phyloP scores from a whole-genome alignment of 2,113 vertebrate genomes.

The Charina bottae region DNA sequence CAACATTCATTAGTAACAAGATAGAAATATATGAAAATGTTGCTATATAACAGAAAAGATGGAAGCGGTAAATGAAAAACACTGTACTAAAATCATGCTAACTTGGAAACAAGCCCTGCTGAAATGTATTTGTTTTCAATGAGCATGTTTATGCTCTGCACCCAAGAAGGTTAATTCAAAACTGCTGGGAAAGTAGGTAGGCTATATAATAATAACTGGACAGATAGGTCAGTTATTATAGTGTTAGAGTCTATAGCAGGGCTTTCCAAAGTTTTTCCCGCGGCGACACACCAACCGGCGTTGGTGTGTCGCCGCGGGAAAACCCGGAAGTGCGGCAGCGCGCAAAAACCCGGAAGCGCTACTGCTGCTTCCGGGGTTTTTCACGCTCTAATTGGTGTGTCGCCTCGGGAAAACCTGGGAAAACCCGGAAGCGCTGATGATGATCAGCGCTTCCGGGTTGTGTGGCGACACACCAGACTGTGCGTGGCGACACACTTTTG shows the following conservation, averaged over 20 bases:
- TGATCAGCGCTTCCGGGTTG: too few species aligned
- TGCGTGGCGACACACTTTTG: too few species aligned
- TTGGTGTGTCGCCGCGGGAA: too few species aligned
- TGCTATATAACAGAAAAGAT: neutral
- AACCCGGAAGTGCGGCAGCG: too few species aligned
- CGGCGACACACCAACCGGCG: too few species aligned
- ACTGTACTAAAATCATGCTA: neutral
- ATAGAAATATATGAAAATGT: neutral
- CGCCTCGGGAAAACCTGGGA: too few species aligned
- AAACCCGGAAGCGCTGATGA: too few species aligned
- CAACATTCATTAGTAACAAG: neutral
- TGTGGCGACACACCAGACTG: too few species aligned
- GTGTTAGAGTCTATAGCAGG: neutral
- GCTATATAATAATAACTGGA: neutral
- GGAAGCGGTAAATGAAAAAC: neutral
- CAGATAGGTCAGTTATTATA: neutral
- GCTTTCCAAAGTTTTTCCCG: too few species aligned
- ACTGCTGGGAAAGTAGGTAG: neutral
- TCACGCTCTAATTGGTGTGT: too few species aligned
- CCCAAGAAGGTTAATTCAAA: neutral
- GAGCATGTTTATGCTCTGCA: neutral
- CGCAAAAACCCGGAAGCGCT: too few species aligned
- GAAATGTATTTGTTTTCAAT: slow-evolving; percentile 2
- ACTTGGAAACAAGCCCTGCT: neutral
- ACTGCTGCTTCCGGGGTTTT: too few species aligned